These are phyloP conservation scores for Thysanoteuthis rhombus DNA, from an alignment of 2,888 invertebrate species.

Conservation along the genomic window DNA sequence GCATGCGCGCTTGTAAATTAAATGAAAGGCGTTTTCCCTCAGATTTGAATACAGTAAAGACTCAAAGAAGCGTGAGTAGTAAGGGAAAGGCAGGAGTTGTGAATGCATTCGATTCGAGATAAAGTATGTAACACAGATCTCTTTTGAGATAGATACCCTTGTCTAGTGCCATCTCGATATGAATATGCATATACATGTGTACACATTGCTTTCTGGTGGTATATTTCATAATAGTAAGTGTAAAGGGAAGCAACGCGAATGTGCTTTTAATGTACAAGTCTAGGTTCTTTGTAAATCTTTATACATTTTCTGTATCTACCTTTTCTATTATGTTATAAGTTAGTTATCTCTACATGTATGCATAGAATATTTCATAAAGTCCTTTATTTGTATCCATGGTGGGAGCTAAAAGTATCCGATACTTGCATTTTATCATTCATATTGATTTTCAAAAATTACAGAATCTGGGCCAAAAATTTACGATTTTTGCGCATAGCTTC, in stretches of 20 bases:
- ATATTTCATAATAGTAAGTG: background rate
- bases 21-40: background rate
- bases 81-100: background rate
- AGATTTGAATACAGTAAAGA: background rate
- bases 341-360: too few relatives aligned
- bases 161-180: background rate
- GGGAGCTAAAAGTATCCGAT: too few relatives aligned
- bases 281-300: too few relatives aligned
- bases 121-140: background rate
- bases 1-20: background rate
- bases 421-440: too few relatives aligned
- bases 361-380: too few relatives aligned
- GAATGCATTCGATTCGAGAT: background rate
- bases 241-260: background rate
- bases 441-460: too few relatives aligned
- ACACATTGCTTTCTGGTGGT: background rate
- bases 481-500: too few relatives aligned
- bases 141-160: background rate
- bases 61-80: background rate
- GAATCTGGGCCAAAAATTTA: too few relatives aligned
- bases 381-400: too few relatives aligned
- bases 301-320: too few relatives aligned
- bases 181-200: background rate
- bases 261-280: background rate
- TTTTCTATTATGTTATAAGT: too few relatives aligned